A percentile compares a stretch with the other conserved stretches of the same genome.
Conservation (phyloP, 2,797 vertebrate species). For the Chaenodraco wilsoni region DNA sequence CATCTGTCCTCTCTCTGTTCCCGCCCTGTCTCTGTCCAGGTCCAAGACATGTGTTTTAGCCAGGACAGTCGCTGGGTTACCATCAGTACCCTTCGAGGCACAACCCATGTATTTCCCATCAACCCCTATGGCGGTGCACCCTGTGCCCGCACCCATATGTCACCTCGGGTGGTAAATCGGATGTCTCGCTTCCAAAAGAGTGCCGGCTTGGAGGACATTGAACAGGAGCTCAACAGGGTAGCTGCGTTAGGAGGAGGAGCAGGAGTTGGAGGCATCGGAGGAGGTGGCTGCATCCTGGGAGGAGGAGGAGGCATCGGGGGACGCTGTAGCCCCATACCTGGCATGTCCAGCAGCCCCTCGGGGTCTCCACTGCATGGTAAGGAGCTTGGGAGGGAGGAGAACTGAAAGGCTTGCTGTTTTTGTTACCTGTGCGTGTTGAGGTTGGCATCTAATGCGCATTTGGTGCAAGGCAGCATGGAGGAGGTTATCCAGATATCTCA, state of each 20-base stretch:
- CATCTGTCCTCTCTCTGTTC: not conserved
- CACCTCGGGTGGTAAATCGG: slow-evolving; percentile 94
- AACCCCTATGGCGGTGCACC: slow-evolving; percentile 95
- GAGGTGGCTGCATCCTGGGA: slow-evolving; percentile 70
- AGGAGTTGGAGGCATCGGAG: slow-evolving; percentile 53
- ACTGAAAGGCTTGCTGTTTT: not conserved
- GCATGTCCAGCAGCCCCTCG: slow-evolving; percentile 94
- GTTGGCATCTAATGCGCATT: not conserved
- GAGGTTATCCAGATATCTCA: not conserved
- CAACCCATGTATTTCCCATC: slow-evolving; percentile 96
- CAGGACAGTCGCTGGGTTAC: slow-evolving; percentile 98
- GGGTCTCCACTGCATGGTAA: slow-evolving; percentile 95
- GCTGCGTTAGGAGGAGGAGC: slow-evolving; percentile 79
- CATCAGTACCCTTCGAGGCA: slow-evolving; percentile 95
- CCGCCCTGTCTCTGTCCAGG: slow-evolving; percentile 77
- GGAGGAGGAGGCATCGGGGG: slow-evolving; percentile 82
- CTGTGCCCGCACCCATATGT: slow-evolving; percentile 97
- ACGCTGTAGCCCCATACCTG: slow-evolving; percentile 94
- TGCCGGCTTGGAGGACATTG: slow-evolving; percentile 96
- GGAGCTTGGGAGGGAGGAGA: slow-evolving; percentile 21
- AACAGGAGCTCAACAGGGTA: slow-evolving; percentile 91
- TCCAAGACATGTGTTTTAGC: slow-evolving; percentile 98
- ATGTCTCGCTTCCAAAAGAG: slow-evolving; percentile 99
- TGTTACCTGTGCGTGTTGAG: not conserved
- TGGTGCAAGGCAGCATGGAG: not conserved